Base-by-base conservation (phyloP, 2,797 vertebrate species). In the Peromyscus attwateri region DNA sequence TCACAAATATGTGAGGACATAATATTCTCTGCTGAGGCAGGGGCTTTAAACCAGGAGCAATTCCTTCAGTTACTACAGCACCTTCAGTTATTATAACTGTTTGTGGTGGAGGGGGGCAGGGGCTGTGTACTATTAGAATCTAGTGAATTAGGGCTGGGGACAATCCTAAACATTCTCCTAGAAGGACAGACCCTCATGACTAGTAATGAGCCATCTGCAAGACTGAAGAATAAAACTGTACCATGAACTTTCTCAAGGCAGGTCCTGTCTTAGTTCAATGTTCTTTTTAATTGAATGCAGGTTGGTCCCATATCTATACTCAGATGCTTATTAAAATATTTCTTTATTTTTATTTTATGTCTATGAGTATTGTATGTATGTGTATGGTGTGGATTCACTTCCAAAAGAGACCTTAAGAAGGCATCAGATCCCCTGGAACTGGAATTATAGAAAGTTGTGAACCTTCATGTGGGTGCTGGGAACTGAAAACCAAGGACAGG, bases 241-340 rank as follows among this genome's bases (percentile, higher is more conserved):
- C 34, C 57, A 11, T 49, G 34, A 60, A 79, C 55, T 87, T 31
- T 96, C 37, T 70, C 66, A 95, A 91, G 94, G 6, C 34, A 87
- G 17, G 9, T 23, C n/a, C 34, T 57, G 9, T 62, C 11, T 88
- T 34, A 46, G 14, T 25, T 79, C 68, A 64, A 57, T n/a, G 9
- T 60, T 40, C 13, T 89, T 34, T 57, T 55, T 34, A 90, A 60
- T 87, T 79, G 80, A 83, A 66, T 1, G 49, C 27, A 89, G 16
- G 4, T 60, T 70, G 94, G 2, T 34, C 16, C 16, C 8, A 10
- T 81, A 29, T 89, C 11, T 92, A 68, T 25, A 49, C 49, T 85
- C 43, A 49, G 3, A 23, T 25, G 6, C 11, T 49, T 19, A 68
- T 68, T 66, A 66, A 85, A 23, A 31, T 46, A 25, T 14, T 17